A percentile compares a stretch with the other conserved stretches of the same genome.
Conservation (phyloP, 1,140 invertebrate genomes). For the Drosophila yakuba region DNA sequence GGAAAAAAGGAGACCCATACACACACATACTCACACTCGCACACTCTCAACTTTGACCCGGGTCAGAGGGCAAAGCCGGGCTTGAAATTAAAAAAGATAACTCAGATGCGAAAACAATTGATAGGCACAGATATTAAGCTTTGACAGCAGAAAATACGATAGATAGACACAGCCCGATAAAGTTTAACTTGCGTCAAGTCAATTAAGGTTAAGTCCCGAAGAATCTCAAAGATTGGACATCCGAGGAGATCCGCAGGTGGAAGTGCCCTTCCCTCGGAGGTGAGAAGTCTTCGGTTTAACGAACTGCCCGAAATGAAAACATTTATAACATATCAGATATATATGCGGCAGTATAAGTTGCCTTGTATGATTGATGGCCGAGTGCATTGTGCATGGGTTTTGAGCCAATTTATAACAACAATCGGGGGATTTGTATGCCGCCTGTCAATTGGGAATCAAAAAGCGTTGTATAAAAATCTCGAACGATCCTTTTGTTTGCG, state of each 20-base stretch:
- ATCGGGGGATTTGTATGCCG: constrained; percentile 74
- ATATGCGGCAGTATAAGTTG: constrained; percentile 2
- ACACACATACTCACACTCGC: constrained; percentile 31
- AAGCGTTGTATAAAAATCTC: constrained; percentile 56
- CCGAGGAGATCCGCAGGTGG: constrained; percentile 45
- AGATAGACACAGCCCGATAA: constrained; percentile 74
- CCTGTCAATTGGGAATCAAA: constrained; percentile 78
- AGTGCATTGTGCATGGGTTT: constrained; percentile 69
- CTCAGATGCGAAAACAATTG: constrained; percentile 82
- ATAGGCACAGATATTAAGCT: constrained; percentile 82
- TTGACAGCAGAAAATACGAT: constrained; percentile 73
- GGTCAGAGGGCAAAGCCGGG: constrained; percentile 73
- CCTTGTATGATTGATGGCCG: constrained; percentile 67
- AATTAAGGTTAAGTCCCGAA: constrained; percentile 63
- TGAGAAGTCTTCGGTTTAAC: constrained; percentile 59
- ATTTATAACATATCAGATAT: constrained; percentile 42
- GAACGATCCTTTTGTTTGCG: constrained; percentile 72
- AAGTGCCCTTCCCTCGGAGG: constrained; percentile 14
- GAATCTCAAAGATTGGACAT: constrained; percentile 12
- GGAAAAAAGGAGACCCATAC: constrained; percentile 22
- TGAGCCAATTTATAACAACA: constrained; percentile 81
- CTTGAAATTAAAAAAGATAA: constrained; percentile 82
- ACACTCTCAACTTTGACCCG: constrained; percentile 76
- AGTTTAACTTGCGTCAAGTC: constrained; percentile 52
- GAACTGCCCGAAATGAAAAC: constrained; percentile 57